phyloP scores from a whole-genome alignment of 2,888 invertebrate species.

The Plusia festucae region DNA sequence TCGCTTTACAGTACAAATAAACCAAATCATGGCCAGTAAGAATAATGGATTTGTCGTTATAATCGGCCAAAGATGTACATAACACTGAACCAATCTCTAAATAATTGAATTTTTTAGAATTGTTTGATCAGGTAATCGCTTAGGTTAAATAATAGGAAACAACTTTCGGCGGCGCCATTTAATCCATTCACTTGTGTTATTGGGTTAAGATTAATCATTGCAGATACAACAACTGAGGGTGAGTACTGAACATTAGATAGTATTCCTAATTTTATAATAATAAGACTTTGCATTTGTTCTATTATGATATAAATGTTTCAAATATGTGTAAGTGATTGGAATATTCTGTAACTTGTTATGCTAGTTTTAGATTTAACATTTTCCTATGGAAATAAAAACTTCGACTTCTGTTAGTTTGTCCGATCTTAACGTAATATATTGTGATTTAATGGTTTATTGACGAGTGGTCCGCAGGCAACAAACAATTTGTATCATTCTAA shows the following conservation, averaged over 20 bases:
- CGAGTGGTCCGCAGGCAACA: conserved; percentile 40
- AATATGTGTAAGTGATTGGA: conserved; percentile 45
- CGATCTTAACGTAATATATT: conserved; percentile 49
- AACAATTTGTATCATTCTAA: background rate
- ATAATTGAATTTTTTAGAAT: background rate
- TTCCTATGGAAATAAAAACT: conserved; percentile 76
- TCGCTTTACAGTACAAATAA: conserved; percentile 42
- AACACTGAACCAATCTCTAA: conserved; percentile 22
- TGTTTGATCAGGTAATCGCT: background rate
- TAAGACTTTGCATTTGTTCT: conserved; percentile 56
- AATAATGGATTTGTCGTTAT: conserved; percentile 22
- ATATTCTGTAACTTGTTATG: conserved; percentile 70
- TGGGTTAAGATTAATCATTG: conserved; percentile 9
- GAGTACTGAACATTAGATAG: conserved; percentile 38
- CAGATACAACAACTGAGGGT: conserved; percentile 29
- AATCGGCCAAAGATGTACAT: conserved; percentile 53
- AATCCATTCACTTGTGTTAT: conserved; percentile 10
- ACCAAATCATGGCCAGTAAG: conserved; percentile 55
- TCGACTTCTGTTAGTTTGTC: conserved; percentile 57
- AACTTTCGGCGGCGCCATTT: conserved; percentile 22
- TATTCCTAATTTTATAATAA: conserved; percentile 44
- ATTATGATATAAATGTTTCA: conserved; percentile 32
- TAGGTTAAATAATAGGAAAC: background rate
- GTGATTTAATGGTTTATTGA: conserved; percentile 44
- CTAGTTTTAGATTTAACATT: conserved; percentile 74